Evolutionary conservation across 35 echinoderm and acorn worm species (phyloP), one percentile per base, ranked within the genome.

Genomic region (Hemicentrotus pulcherrimus): DNA sequence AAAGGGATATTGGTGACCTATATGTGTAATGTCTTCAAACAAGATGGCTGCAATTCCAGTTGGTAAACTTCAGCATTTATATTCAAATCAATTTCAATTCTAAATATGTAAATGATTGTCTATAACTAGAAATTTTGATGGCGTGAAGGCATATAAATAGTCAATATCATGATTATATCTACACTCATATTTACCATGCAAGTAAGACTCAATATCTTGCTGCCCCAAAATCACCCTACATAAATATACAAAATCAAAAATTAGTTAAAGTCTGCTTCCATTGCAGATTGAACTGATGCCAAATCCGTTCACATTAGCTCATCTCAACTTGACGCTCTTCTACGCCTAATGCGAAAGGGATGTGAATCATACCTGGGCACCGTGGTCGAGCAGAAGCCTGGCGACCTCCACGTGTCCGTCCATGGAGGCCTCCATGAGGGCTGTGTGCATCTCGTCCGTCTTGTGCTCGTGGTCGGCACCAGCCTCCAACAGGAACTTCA

Each of bases 391-490:
- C 95, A 99, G 94, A 2, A 99, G 95, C 50, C 96, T 86, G 2
- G 98, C 98, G 8, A 99, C 98, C 89, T 99, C 98, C 0, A 99
- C 98, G 45, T 99, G 98, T 6, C 98, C 98, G 71, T 99, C 98
- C 98, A 99, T 99, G 47, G 98, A 97, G 32, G 98, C 98, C 85
- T 99, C 98, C 98, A 99, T 99, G 65, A 99, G 94, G 70, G 98
- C 98, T 9, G 98, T 99, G 52, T 99, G 98, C 98, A 99, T 99
- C 94, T 99, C 98, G 46, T 99, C 98, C 14, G 98, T 99, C 91
- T 99, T 99, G 94, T 99, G 98, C 87, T 99, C 98, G 28, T 99
- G 98, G 95, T 99, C 98, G 32, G 98, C 98, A 46, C 98, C 98
- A 22, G 95, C 96, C 94, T 99, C 98, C 22, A 99, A 94, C 22